Conservation (phyloP, 2,113 vertebrate genomes). For the Phainopepla nitens region DNA sequence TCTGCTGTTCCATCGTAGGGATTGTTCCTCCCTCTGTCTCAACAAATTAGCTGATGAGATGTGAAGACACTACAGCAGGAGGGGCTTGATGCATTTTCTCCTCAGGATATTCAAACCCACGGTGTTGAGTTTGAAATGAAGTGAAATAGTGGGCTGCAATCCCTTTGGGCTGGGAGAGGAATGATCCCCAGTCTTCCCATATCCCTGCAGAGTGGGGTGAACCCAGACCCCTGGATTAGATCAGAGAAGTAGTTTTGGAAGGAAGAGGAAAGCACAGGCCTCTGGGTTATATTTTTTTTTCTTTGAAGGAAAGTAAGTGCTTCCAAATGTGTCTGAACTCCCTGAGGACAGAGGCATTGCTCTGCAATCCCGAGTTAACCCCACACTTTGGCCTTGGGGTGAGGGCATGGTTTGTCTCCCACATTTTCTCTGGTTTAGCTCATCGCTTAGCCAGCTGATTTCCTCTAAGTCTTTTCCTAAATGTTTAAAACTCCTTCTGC, state of each 20-base stretch:
- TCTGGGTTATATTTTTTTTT: constrained; percentile 7
- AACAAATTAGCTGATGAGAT: background rate
- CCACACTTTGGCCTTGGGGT: constrained; percentile 2
- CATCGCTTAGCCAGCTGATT: background rate
- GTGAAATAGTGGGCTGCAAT: background rate
- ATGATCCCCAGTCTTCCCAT: background rate
- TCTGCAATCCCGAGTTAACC: background rate
- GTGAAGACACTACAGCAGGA: background rate
- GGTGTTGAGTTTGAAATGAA: background rate
- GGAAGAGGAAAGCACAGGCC: background rate
- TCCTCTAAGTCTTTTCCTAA: background rate
- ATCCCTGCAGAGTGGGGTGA: background rate
- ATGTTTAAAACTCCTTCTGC: background rate
- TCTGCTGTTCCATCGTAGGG: background rate
- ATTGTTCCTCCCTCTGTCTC: background rate
- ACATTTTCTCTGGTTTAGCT: background rate
- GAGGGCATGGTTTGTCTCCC: constrained; percentile 8
- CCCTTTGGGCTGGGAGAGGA: background rate
- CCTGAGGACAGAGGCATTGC: background rate
- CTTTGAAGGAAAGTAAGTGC: constrained; percentile 25
- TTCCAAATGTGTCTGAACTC: constrained; percentile 39
- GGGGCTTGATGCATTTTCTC: background rate
- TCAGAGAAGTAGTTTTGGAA: constrained; percentile 18
- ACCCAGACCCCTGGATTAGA: background rate
- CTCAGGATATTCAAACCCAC: background rate